Conservation (phyloP, 2,797 vertebrate species). For the Xerus rutilus region DNA sequence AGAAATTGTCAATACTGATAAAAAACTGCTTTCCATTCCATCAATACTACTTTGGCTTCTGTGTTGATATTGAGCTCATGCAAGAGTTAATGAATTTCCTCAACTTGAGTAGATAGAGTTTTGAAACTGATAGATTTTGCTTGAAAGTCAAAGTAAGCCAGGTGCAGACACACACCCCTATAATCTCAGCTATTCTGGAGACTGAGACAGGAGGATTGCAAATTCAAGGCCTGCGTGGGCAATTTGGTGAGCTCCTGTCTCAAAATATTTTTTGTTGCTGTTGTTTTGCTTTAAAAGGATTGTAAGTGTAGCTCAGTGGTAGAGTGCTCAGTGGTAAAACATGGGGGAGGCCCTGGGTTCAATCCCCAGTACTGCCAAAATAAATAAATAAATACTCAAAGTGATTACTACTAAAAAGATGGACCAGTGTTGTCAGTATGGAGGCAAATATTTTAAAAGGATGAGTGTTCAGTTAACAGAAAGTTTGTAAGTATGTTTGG, state of each 20-base stretch:
- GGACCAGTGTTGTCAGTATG: neutral
- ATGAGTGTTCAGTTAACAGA: neutral
- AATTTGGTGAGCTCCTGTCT: too few species aligned
- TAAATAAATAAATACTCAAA: neutral
- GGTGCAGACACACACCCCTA: too few species aligned
- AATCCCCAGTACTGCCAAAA: too few species aligned
- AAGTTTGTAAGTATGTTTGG: constrained; percentile 18
- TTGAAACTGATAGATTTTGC: constrained; percentile 38
- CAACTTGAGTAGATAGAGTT: neutral
- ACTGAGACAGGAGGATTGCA: too few species aligned
- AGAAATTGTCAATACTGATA: neutral
- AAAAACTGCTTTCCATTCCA: neutral
- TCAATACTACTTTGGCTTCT: neutral
- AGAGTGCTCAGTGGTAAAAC: neutral
- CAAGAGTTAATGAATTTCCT: neutral
- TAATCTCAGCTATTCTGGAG: too few species aligned
- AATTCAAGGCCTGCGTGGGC: neutral
- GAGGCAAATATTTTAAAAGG: neutral
- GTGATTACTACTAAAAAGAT: neutral
- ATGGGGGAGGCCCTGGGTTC: too few species aligned
- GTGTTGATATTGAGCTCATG: neutral
- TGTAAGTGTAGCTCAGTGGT: neutral
- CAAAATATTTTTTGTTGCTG: too few species aligned
- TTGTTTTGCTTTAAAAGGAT: neutral
- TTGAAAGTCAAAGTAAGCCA: neutral